These are phyloP conservation scores for Leptura quadrifasciata DNA, from an alignment of 2,888 invertebrate species.

Conservation along the genomic window DNA sequence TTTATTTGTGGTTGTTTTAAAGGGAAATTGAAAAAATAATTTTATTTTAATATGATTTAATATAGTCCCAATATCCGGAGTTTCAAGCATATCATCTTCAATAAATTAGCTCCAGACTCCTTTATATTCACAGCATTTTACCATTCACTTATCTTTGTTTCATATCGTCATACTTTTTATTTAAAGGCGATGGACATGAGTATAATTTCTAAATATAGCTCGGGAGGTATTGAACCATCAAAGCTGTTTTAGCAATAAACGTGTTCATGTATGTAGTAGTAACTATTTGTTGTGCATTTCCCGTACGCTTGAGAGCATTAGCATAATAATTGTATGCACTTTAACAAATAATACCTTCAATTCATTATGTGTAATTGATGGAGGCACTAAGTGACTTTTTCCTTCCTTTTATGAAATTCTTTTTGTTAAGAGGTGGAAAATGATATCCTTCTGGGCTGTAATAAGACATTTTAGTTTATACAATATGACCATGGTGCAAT, in stretches of 20 bases:
- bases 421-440: neutral
- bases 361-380: slow-evolving; percentile 27
- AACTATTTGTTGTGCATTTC: slow-evolving; percentile 23
- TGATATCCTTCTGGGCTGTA: no score
- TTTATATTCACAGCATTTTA: neutral
- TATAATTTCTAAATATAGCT: slow-evolving; percentile 20
- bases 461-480: no score
- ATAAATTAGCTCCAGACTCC: neutral
- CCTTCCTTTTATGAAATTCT: slow-evolving; percentile 12
- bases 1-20: no score
- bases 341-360: slow-evolving; percentile 30
- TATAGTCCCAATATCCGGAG: neutral
- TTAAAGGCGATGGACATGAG: slow-evolving; percentile 7
- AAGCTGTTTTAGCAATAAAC: slow-evolving; percentile 23
- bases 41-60: neutral
- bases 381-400: slow-evolving; percentile 2
- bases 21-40: no score
- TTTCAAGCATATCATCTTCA: neutral
- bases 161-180: slow-evolving; percentile 19
- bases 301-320: slow-evolving; percentile 29
- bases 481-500: no score
- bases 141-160: slow-evolving; percentile 4
- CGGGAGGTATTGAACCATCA: slow-evolving; percentile 28
- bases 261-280: slow-evolving; percentile 14
- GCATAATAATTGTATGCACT: slow-evolving; percentile 36